phyloP scores from a whole-genome alignment of 2,797 vertebrate genomes.

The Zenarchopterus dispar region DNA sequence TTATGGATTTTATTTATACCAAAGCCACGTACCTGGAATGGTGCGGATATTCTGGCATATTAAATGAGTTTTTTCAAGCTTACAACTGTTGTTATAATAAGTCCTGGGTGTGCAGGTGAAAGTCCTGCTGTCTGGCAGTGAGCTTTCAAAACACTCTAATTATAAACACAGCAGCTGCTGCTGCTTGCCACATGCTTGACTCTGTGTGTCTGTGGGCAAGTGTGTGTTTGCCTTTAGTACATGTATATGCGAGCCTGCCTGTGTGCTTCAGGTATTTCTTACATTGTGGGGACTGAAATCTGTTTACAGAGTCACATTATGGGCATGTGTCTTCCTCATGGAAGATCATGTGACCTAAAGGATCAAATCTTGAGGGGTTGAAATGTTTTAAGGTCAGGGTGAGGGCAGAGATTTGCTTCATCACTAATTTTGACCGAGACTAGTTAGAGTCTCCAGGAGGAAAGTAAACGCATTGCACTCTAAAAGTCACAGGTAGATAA shows the following conservation, averaged over 20 bases:
- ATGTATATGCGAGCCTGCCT: conserved; percentile 15
- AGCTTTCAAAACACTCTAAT: conserved; percentile 81
- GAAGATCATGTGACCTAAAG: too few relatives aligned
- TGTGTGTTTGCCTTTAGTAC: conserved; percentile 19
- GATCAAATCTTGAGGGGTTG: background rate
- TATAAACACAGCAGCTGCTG: conserved; percentile 80
- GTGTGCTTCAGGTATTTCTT: background rate
- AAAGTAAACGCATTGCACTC: too few relatives aligned
- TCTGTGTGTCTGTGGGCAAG: conserved; percentile 12
- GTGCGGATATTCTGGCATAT: too few relatives aligned
- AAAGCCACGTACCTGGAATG: too few relatives aligned
- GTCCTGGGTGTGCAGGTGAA: conserved; percentile 69
- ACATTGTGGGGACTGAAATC: background rate
- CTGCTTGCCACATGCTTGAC: conserved; percentile 59
- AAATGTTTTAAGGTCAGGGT: background rate
- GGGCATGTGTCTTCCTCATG: background rate
- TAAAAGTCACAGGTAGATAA: too few relatives aligned
- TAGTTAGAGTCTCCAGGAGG: too few relatives aligned
- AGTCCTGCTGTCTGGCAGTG: conserved; percentile 61
- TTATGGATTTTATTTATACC: too few relatives aligned
- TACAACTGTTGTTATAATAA: conserved; percentile 58
- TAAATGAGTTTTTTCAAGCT: conserved; percentile 38
- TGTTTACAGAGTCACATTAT: conserved; percentile 1
- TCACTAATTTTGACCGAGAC: too few relatives aligned
- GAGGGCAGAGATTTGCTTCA: too few relatives aligned